Evolutionary conservation across 2,888 invertebrate genomes (phyloP).

Genomic region (Tetragnatha montana): DNA sequence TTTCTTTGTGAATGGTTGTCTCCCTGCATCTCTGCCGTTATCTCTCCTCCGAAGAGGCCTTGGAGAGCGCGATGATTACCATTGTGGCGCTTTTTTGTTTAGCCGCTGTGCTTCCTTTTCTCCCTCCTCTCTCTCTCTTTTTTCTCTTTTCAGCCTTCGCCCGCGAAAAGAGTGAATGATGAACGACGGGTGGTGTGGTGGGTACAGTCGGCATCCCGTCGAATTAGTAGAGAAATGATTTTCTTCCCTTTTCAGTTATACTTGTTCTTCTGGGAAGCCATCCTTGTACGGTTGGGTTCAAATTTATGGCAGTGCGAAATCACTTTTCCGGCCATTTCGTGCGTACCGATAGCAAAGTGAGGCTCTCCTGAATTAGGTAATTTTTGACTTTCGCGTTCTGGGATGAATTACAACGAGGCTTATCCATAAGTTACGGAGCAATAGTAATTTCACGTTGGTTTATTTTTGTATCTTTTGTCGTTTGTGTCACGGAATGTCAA

Average conservation of each 20-base stretch:
- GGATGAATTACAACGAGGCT: too few species aligned
- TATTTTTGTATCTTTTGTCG: too few species aligned
- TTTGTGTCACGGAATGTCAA: too few species aligned
- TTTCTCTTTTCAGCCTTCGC: neutral
- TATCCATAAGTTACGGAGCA: too few species aligned
- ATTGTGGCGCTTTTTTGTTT: neutral
- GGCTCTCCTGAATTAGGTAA: too few species aligned
- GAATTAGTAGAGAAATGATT: neutral
- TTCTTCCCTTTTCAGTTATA: neutral
- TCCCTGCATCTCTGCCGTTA: neutral
- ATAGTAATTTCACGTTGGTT: too few species aligned
- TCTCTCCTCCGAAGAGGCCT: neutral
- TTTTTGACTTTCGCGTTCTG: too few species aligned
- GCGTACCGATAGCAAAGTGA: too few species aligned
- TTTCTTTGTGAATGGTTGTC: too few species aligned
- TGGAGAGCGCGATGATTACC: neutral
- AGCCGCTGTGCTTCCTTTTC: neutral
- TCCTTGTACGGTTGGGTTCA: neutral
- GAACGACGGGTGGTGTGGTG: neutral
- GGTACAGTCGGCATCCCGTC: neutral
- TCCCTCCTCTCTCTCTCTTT: neutral
- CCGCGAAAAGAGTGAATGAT: neutral
- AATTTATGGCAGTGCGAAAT: too few species aligned
- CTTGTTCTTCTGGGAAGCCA: neutral
- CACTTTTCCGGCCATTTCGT: neutral